Percentiles rank a stretch among this genome's conserved stretches.
Evolutionary conservation across 2,888 invertebrate species (phyloP).

Genomic region (Ectemnius continuus): DNA sequence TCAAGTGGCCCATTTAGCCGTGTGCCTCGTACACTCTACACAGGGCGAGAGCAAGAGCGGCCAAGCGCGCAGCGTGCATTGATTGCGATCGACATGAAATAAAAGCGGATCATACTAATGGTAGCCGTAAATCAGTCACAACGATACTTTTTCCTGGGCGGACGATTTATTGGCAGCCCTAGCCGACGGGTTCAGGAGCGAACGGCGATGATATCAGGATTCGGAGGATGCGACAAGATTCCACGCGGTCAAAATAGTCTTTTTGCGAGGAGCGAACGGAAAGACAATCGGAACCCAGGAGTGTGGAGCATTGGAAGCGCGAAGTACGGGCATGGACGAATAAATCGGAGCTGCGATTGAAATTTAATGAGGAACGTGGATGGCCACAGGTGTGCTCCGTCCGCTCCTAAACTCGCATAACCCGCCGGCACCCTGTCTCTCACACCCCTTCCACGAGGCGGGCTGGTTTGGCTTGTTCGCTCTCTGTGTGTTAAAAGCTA

Average conservation of each 20-base stretch:
- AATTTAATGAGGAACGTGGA: constrained; percentile 63
- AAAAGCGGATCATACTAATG: not conserved
- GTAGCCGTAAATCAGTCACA: not conserved
- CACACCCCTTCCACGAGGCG: constrained; percentile 25
- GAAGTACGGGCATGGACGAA: constrained; percentile 39
- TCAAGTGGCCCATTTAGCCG: no score
- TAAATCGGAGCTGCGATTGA: constrained; percentile 67
- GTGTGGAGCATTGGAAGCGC: constrained; percentile 8
- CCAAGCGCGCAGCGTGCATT: not conserved
- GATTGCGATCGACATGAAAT: not conserved
- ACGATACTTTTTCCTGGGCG: not conserved
- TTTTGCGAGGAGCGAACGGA: constrained; percentile 4
- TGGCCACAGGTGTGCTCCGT: constrained; percentile 49
- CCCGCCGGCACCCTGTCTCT: constrained; percentile 36
- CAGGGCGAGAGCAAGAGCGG: not conserved
- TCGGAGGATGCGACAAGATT: constrained; percentile 16
- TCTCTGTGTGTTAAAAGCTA: constrained; percentile 62
- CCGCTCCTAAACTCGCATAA: constrained; percentile 34
- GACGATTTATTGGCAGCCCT: not conserved
- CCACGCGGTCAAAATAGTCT: constrained; percentile 2
- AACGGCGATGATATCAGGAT: constrained; percentile 19
- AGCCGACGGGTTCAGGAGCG: not conserved
- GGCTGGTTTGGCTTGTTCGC: constrained; percentile 45
- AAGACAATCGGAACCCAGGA: constrained; percentile 7
- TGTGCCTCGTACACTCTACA: constrained; percentile 41